Conservation (phyloP, 2,888 invertebrate genomes). For the Hermaeophaga mercurialis region DNA sequence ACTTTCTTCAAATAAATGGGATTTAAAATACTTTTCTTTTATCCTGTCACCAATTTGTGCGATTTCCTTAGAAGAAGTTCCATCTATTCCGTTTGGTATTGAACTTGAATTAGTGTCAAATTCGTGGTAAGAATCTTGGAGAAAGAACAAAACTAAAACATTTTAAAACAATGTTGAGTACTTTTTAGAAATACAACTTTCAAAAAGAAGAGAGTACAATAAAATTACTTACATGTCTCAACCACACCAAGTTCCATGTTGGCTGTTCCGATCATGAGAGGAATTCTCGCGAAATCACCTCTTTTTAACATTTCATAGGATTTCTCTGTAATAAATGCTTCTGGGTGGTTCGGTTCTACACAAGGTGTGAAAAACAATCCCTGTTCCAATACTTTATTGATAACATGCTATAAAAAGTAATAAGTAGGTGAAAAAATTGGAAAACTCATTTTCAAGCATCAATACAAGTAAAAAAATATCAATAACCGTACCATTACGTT, state of each 20-base stretch:
- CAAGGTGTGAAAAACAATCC: conserved; percentile 13
- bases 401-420: no score
- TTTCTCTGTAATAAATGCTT: conserved; percentile 3
- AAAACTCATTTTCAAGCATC: no score
- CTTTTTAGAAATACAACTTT: no score
- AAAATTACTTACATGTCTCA: conserved; percentile 4
- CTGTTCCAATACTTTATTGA: no score
- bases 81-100: conserved; percentile 16
- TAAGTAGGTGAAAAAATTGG: no score
- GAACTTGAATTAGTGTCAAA: conserved; percentile 22
- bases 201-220: no score
- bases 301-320: neutral
- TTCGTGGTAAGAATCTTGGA: neutral
- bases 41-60: conserved; percentile 6
- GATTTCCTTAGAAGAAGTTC: neutral
- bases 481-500: no score
- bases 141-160: conserved; percentile 11
- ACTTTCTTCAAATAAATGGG: neutral
- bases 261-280: conserved; percentile 12
- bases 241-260: conserved; percentile 11
- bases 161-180: no score
- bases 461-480: no score
- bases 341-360: conserved; percentile 14
- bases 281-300: conserved; percentile 10
- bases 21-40: conserved; percentile 11